Evolutionary conservation across 2,888 invertebrate species (phyloP), one percentile per base, ranked within the genome.

Genomic region (Sinohyriopsis cumingii): DNA sequence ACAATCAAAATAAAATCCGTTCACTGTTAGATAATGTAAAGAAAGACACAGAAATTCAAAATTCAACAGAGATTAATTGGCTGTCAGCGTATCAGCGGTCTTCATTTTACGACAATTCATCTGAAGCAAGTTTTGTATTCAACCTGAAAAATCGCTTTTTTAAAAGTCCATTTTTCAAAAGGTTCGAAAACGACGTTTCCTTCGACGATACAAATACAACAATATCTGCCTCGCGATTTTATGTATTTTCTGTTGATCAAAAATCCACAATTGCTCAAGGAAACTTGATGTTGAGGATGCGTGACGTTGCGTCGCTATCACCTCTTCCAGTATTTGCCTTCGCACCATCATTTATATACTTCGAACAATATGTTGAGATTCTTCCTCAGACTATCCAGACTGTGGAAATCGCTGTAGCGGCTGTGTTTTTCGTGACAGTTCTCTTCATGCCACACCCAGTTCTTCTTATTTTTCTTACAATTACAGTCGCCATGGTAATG

Each of bases 181-280:
- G 63, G 20, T 78, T 68, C 60, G 20, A 57, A 28, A 72, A 76
- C 53, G 76, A 78, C 55, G 68, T 78, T 53, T 57, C 67, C 22
- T 62, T 78, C 25, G 65, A 73, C 28, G 45, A 63, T 1, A n/a
- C 25, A 33, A 71, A 59, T 22, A 55, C 15, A 15, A 60, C 33
- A 45, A 76, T 76, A 9, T 54, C 61, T 12, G 72, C 73, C 5
- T 72, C 74, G 2, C 92, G 97, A 72, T 95, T 96, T 86, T 91
- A 96, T 62, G 94, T 97, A 65, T 96, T 96, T 90, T 95, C 96
- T 0, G 94, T 95, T 5, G 95, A 96, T 84, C 95, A 97, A 59
- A 95, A 94, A 66, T 95, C 96, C 66, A 96, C 96, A n/a, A 82
- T 79, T 24, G 68, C 65, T 12, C 82, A 86, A 68, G 85, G 83